Percentiles rank a stretch among this genome's conserved stretches.
Evolutionary conservation across 2,888 invertebrate genomes (phyloP).

Genomic region (Endotricha flammealis): DNA sequence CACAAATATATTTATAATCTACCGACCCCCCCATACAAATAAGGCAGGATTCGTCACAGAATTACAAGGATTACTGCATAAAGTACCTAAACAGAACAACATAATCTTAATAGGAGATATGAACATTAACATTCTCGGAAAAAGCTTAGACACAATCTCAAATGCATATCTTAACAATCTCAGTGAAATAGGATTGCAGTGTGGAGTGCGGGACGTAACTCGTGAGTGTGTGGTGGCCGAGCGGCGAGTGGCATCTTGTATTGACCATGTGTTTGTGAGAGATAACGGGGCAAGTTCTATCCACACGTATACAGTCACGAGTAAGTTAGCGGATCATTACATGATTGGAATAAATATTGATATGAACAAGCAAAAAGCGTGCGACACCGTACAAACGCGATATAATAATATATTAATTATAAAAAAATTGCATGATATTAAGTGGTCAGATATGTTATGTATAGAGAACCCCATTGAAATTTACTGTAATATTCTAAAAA

Average conservation of each 20-base stretch:
- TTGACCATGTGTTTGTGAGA: background rate
- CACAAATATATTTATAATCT: background rate
- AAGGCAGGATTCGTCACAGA: background rate
- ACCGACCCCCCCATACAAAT: background rate
- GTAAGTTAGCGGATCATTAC: constrained; percentile 3
- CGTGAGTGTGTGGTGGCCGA: too few species aligned
- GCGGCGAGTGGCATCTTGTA: too few species aligned
- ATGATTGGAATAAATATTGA: constrained; percentile 1
- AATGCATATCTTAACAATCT: background rate
- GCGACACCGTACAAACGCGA: background rate
- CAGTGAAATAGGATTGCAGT: constrained; percentile 2
- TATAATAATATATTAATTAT: constrained; percentile 4
- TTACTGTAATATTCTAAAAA: background rate
- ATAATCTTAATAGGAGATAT: background rate
- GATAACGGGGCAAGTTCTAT: background rate
- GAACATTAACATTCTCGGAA: background rate
- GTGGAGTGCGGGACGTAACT: constrained; percentile 1
- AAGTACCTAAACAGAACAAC: background rate
- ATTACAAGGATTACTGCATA: background rate
- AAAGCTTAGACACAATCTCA: too few species aligned
- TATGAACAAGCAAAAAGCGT: background rate
- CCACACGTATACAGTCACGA: constrained; percentile 1
- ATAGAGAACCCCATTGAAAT: background rate
- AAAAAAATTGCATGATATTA: constrained; percentile 1
- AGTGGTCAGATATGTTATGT: background rate